These are phyloP conservation scores for Cerastoderma edule DNA, from an alignment of 2,888 invertebrate genomes.

Conservation along the genomic window DNA sequence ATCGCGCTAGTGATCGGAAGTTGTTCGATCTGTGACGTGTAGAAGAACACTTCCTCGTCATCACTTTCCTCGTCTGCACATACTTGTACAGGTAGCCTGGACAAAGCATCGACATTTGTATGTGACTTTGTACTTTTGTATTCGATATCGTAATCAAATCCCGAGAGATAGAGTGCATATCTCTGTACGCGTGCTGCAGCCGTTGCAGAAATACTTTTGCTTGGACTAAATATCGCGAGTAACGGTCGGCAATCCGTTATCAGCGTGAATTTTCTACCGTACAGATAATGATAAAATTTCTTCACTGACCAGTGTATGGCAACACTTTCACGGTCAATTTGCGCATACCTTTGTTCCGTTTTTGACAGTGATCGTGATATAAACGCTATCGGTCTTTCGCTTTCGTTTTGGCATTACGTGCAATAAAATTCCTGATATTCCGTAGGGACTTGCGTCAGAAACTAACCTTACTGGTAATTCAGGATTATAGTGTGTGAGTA, in stretches of 20 bases:
- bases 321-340: slow-evolving; percentile 80
- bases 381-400: slow-evolving; percentile 39
- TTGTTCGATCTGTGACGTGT: not conserved
- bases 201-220: slow-evolving; percentile 68
- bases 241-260: slow-evolving; percentile 81
- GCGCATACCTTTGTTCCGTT: slow-evolving; percentile 80
- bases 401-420: not conserved
- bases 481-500: not conserved
- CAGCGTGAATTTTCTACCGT: slow-evolving; percentile 66
- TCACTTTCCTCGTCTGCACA: not conserved
- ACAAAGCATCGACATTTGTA: not conserved
- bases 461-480: not conserved
- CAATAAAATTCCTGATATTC: not conserved
- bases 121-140: not conserved
- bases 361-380: slow-evolving; percentile 80
- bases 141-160: not conserved
- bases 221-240: slow-evolving; percentile 48
- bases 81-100: not conserved
- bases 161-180: not conserved
- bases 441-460: not conserved
- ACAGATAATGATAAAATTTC: slow-evolving; percentile 61
- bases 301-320: slow-evolving; percentile 38
- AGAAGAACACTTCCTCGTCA: not conserved
- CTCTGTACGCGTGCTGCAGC: slow-evolving; percentile 67
- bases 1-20: not conserved